Evolutionary conservation across 2,888 invertebrate species (phyloP).

Genomic region (Schizaphis graminum): DNA sequence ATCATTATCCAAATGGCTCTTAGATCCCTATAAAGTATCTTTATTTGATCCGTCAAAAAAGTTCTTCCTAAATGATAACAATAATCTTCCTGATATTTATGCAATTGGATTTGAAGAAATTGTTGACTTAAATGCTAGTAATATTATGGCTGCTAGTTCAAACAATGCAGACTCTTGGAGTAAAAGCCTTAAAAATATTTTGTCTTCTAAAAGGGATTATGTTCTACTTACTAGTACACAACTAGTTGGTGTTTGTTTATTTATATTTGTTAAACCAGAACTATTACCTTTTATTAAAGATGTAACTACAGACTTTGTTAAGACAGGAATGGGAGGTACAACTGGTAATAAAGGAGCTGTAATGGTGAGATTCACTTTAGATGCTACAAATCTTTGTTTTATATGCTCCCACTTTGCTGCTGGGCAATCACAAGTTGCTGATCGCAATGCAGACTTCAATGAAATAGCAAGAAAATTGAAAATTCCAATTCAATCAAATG

Average conservation of each 20-base stretch:
- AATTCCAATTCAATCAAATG: slow-evolving; percentile 96
- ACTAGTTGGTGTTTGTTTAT: slow-evolving; percentile 96
- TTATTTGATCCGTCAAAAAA: slow-evolving; percentile 70
- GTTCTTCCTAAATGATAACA: slow-evolving; percentile 70
- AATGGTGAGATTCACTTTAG: slow-evolving; percentile 90
- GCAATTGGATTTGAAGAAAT: slow-evolving; percentile 99
- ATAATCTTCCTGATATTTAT: slow-evolving; percentile 86
- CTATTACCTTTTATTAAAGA: slow-evolving; percentile 91
- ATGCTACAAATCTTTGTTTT: slow-evolving; percentile 96
- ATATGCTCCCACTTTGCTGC: slow-evolving; percentile 99
- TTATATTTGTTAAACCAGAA: slow-evolving; percentile 91
- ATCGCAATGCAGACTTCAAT: slow-evolving; percentile 96
- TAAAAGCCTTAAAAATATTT: slow-evolving; percentile 91
- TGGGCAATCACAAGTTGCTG: slow-evolving; percentile 94
- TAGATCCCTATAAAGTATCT: slow-evolving; percentile 81
- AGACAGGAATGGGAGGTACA: slow-evolving; percentile 98
- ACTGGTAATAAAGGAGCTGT: slow-evolving; percentile 97
- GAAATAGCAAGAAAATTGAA: slow-evolving; percentile 93
- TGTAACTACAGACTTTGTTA: slow-evolving; percentile 94
- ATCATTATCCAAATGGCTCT: slow-evolving; percentile 88
- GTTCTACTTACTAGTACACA: slow-evolving; percentile 94
- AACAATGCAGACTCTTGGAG: slow-evolving; percentile 97
- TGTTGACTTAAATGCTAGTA: slow-evolving; percentile 97
- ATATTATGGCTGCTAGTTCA: slow-evolving; percentile 95
- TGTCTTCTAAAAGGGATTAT: slow-evolving; percentile 89